These are phyloP conservation scores for Saimiri boliviensis DNA, from an alignment of 2,113 vertebrate genomes.

Conservation along the genomic window DNA sequence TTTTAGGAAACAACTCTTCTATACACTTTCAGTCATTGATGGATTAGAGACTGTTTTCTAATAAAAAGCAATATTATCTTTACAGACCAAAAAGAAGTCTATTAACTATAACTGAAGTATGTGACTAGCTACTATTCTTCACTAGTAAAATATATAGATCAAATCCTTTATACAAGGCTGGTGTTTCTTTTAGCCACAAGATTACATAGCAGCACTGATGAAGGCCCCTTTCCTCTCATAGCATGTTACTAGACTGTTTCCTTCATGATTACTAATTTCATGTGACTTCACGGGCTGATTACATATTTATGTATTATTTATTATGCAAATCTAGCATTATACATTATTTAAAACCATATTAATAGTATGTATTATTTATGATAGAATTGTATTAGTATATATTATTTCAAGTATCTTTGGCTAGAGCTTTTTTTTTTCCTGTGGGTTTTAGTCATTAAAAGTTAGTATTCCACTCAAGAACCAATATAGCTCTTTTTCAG, in stretches of 20 bases:
- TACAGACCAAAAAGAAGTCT: constrained; percentile 62
- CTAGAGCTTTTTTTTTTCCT: constrained; percentile 39
- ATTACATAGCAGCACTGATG: background rate
- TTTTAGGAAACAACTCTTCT: constrained; percentile 63
- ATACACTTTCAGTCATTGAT: constrained; percentile 60
- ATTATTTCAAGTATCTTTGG: constrained; percentile 77
- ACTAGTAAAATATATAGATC: background rate
- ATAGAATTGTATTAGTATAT: constrained; percentile 79
- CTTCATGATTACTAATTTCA: constrained; percentile 77
- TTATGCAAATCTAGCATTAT: constrained; percentile 78
- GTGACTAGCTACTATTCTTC: constrained; percentile 54
- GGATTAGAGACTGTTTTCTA: constrained; percentile 53
- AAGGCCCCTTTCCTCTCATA: constrained; percentile 57
- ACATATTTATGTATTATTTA: constrained; percentile 82
- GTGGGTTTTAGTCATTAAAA: constrained; percentile 60
- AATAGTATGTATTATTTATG: constrained; percentile 84
- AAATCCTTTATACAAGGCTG: constrained; percentile 16
- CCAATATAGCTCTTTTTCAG: constrained; percentile 35
- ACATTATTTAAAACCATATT: constrained; percentile 83
- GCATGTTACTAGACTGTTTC: constrained; percentile 71
- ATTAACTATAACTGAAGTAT: constrained; percentile 40
- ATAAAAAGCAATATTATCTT: background rate
- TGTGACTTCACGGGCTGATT: constrained; percentile 78
- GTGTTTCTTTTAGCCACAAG: constrained; percentile 17
- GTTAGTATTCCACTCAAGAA: constrained; percentile 70